These are phyloP conservation scores for Pteropus alecto DNA, from an alignment of 2,113 vertebrate genomes.

Conservation along the genomic window DNA sequence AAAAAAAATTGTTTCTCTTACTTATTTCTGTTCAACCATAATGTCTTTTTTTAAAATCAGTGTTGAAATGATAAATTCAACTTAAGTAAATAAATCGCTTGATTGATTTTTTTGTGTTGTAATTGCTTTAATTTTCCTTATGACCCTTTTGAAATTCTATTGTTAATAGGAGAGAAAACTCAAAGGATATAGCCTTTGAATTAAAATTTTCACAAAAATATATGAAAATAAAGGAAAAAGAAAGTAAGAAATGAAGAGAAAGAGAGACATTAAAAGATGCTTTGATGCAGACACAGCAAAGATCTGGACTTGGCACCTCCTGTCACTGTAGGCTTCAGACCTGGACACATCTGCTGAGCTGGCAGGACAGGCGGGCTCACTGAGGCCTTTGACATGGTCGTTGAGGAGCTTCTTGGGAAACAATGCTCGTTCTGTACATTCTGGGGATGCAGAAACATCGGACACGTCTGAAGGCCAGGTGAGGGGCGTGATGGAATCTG, in stretches of 20 bases:
- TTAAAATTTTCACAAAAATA: conserved; percentile 3
- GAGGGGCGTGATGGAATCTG: neutral
- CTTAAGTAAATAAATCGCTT: neutral
- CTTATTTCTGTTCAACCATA: conserved; percentile 3
- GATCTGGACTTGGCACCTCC: neutral
- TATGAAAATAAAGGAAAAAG: neutral
- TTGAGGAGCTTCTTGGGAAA: neutral
- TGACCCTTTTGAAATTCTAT: conserved; percentile 38
- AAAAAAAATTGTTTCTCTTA: neutral
- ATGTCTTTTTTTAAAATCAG: conserved; percentile 36
- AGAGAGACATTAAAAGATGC: neutral
- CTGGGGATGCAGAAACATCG: neutral
- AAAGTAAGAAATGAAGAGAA: neutral
- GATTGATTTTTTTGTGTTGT: conserved; percentile 37
- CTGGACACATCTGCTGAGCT: neutral
- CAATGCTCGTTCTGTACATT: neutral
- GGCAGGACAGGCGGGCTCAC: neutral
- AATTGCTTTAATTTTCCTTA: conserved; percentile 38
- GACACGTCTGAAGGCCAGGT: neutral
- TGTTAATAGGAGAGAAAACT: conserved; percentile 18
- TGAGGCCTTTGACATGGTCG: neutral
- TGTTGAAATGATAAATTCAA: conserved; percentile 35
- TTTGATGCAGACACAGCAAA: neutral
- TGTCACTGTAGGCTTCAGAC: neutral
- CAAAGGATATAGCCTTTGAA: neutral